Base-by-base conservation (phyloP, 2,797 vertebrate species). In the Schizopygopsis malacanthus region DNA sequence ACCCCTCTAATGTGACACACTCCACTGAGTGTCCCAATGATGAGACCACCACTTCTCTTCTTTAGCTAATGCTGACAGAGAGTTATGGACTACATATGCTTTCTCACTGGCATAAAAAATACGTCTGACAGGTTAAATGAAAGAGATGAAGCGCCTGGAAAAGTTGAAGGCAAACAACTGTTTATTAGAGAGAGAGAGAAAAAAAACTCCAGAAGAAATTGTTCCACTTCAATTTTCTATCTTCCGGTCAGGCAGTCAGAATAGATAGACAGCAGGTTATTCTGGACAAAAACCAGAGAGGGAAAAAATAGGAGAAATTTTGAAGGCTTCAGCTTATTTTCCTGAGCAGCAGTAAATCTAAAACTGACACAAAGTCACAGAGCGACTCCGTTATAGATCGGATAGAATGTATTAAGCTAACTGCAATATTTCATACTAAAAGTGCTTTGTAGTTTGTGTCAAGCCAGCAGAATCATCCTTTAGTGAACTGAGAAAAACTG, bases 11-110 rank as follows among this genome's bases (percentile, higher is more conserved):
- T 93, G 91, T 92, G 91, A 91, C 91, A 87, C 85, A 88, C 92
- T 91, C 87, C 90, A 92, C 90, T 92, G 92, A 92, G 90, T 90
- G 93, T 91, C 89, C 78, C 88, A 85, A 91, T 93, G 92, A 94
- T 94, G 92, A 92, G 90, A 90, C 92, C 84, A 94, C 95, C 93
- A 93, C 87, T 94, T 92, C 91, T 92, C 89, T 91, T 90, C 89
- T 85, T 86, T 89, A 88, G 91, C 86, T 72, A 90, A 92, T 91
- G 92, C 90, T 92, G 91, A 93, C 90, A 86, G 90, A 90, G 88
- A 93, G 89, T 89, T 93, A 90, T 92, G 90, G 90, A 90, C 88
- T 92, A 87, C 87, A 91, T 92, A 88, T 90, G 90, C 88, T 71
- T 89, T 91, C 90, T 85, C 87, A 85, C 89, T 76, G 20, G n/a